These are phyloP conservation scores for Tautogolabrus adspersus DNA, from an alignment of 2,113 vertebrate genomes.

Conservation along the genomic window DNA sequence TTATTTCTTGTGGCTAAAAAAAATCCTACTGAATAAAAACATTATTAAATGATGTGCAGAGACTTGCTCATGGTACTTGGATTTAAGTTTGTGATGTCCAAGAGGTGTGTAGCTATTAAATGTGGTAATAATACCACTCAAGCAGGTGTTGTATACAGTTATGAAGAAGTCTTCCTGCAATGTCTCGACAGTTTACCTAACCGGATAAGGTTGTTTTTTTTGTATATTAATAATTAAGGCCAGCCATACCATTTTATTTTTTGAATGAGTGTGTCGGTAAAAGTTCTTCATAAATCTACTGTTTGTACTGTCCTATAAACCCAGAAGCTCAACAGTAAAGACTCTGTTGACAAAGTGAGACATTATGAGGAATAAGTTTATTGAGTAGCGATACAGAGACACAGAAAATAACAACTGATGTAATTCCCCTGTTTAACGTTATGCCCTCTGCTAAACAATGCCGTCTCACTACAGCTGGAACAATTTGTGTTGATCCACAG, in stretches of 20 bases:
- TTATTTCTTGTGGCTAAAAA: no score
- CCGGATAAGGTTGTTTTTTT: neutral
- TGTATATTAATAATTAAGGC: no score
- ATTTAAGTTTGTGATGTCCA: neutral
- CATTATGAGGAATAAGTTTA: slow-evolving; percentile 80
- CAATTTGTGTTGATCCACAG: slow-evolving; percentile 84
- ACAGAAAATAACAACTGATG: slow-evolving; percentile 91
- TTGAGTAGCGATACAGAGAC: slow-evolving; percentile 82
- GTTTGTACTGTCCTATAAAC: no score
- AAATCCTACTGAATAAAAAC: no score
- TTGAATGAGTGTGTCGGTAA: neutral
- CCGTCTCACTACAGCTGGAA: slow-evolving; percentile 75
- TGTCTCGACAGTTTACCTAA: neutral
- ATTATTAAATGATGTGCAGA: no score
- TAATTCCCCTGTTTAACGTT: slow-evolving; percentile 91
- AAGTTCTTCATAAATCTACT: neutral
- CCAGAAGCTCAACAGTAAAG: neutral
- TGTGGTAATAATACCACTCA: neutral
- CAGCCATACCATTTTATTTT: no score
- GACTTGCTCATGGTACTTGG: neutral
- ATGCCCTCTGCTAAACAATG: slow-evolving; percentile 93
- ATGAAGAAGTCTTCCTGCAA: no score
- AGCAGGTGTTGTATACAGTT: no score
- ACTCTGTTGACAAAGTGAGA: slow-evolving; percentile 33
- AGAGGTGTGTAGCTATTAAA: neutral